phyloP scores from a whole-genome alignment of 1,140 invertebrate genomes.

The Zelostemma sp. region DNA sequence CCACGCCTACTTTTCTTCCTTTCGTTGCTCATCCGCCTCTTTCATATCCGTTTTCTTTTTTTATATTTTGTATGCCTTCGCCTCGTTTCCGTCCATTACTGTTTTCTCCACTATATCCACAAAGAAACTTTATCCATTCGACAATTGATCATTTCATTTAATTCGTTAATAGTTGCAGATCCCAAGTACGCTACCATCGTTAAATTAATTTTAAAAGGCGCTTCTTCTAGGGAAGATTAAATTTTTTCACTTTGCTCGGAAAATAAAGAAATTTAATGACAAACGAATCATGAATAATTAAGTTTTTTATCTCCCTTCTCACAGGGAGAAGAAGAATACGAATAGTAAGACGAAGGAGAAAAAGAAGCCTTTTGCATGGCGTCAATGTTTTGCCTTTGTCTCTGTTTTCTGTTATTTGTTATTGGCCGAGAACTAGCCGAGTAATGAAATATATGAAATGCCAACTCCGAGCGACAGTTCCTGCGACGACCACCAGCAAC shows the following conservation, averaged over 20 bases:
- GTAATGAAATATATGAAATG: constrained; percentile 48
- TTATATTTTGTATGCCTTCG: constrained; percentile 26
- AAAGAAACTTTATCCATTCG: constrained; percentile 7
- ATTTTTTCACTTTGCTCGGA: too few species aligned
- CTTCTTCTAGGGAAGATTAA: too few species aligned
- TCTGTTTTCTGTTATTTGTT: constrained; percentile 47
- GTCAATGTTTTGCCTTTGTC: constrained; percentile 43
- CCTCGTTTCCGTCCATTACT: constrained; percentile 35
- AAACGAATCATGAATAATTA: too few species aligned
- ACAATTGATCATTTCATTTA: too few species aligned
- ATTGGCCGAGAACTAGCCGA: constrained; percentile 39
- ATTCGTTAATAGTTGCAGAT: too few species aligned
- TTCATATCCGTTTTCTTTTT: constrained; percentile 38
- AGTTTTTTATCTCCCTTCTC: too few species aligned
- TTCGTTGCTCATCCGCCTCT: constrained; percentile 27
- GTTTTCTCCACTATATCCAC: constrained; percentile 33
- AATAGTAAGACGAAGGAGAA: background rate
- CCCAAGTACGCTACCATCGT: too few species aligned
- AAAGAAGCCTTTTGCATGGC: constrained; percentile 29
- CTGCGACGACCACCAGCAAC: constrained; percentile 21
- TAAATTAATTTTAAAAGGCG: too few species aligned
- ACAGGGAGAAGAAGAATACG: background rate
- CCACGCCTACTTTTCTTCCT: constrained; percentile 16
- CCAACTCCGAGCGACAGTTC: constrained; percentile 39
- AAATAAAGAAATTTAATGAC: too few species aligned